Evolutionary conservation across 2,888 invertebrate genomes (phyloP).

Genomic region (Drosophila multiciliata): DNA sequence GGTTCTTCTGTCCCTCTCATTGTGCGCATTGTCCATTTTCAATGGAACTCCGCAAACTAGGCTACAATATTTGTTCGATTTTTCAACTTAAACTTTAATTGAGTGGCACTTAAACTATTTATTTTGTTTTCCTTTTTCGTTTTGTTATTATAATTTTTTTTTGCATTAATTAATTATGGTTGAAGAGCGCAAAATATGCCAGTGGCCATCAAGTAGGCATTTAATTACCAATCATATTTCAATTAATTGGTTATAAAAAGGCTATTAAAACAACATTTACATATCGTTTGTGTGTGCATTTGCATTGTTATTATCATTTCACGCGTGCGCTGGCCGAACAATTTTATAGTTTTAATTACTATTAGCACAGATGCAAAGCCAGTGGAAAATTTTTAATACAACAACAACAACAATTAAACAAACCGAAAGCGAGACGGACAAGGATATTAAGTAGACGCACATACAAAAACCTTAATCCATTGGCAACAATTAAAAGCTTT

Average conservation of each 20-base stretch:
- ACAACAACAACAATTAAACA: constrained; percentile 15
- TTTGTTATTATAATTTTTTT: neutral
- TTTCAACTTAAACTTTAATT: constrained; percentile 41
- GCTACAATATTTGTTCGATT: constrained; percentile 28
- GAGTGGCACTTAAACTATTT: constrained; percentile 21
- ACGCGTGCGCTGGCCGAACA: constrained; percentile 37
- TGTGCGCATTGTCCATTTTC: constrained; percentile 34
- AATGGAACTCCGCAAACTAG: constrained; percentile 58
- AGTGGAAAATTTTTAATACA: neutral
- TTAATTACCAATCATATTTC: constrained; percentile 81
- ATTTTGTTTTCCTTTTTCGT: neutral
- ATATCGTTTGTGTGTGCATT: constrained; percentile 15
- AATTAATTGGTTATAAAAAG: constrained; percentile 78
- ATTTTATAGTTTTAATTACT: constrained; percentile 71
- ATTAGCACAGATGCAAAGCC: constrained; percentile 52
- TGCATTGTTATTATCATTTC: constrained; percentile 60
- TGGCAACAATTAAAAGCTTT: constrained; percentile 79
- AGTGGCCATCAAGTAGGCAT: constrained; percentile 63
- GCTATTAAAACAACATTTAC: constrained; percentile 46
- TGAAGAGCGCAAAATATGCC: constrained; percentile 65
- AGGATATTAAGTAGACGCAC: constrained; percentile 74
- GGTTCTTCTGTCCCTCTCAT: constrained; percentile 16
- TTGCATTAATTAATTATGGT: constrained; percentile 52
- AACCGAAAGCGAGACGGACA: constrained; percentile 14
- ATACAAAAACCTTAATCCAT: constrained; percentile 70